These are phyloP conservation scores for Macropus fuliginosus DNA, from an alignment of 2,797 vertebrate species.

Conservation along the genomic window DNA sequence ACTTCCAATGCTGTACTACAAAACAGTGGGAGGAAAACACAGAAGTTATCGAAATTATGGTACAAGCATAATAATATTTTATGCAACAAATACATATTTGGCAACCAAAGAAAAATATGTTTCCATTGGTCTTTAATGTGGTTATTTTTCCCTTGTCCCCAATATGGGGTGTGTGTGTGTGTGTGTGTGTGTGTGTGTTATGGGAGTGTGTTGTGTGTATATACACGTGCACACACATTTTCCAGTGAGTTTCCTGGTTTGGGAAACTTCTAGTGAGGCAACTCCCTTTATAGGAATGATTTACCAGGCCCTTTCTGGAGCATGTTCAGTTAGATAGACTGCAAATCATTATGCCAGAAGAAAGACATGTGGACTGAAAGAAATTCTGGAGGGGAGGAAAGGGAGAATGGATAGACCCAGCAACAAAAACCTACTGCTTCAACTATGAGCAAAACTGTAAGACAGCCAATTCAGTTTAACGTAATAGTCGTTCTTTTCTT, in stretches of 20 bases:
- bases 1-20: not conserved
- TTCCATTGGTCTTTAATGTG: not conserved
- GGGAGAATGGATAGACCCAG: not conserved
- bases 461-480: not conserved
- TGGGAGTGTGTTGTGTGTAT: too few species aligned
- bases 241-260: not conserved
- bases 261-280: not conserved
- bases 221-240: not conserved
- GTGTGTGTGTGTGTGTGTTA: too few species aligned
- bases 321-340: not conserved
- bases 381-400: not conserved
- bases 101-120: not conserved
- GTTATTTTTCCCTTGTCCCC: not conserved
- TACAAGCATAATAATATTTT: not conserved
- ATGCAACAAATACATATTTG: not conserved
- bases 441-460: not conserved
- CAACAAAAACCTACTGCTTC: conserved; percentile 5
- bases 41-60: not conserved
- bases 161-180: not conserved
- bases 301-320: not conserved
- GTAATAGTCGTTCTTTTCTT: not conserved
- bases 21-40: not conserved
- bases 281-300: not conserved
- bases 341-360: not conserved
- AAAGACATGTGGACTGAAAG: not conserved